These are phyloP conservation scores for Sebastes hopkinsi DNA, from an alignment of 2,797 vertebrate genomes.

Conservation along the genomic window DNA sequence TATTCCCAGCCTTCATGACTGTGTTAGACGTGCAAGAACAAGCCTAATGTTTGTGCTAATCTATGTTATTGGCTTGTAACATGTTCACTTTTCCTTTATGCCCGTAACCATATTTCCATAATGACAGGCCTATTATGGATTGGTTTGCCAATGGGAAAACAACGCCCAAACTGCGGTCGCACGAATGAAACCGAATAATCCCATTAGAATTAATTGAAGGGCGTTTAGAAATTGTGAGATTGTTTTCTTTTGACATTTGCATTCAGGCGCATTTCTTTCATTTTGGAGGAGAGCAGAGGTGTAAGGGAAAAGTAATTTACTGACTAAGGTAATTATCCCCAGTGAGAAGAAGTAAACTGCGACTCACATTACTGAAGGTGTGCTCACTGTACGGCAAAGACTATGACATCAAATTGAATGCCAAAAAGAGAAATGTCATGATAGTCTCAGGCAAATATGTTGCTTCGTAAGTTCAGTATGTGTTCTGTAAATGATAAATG, in stretches of 20 bases:
- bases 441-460: no score
- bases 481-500: no score
- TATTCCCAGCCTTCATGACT: not conserved
- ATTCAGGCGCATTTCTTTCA: not conserved
- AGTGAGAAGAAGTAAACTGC: not conserved
- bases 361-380: not conserved
- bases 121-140: not conserved
- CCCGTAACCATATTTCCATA: not conserved
- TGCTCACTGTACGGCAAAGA: no score
- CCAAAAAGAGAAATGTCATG: no score
- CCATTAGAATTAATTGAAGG: not conserved
- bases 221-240: not conserved
- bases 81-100: not conserved
- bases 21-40: not conserved
- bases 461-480: no score
- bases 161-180: not conserved
- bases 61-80: not conserved
- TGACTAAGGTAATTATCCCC: not conserved
- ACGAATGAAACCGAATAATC: not conserved
- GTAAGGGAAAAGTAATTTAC: not conserved
- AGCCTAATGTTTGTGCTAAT: not conserved
- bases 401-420: no score
- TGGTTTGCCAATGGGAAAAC: not conserved
- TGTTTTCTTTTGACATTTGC: not conserved
- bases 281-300: not conserved